Base-by-base conservation (phyloP, 2,113 vertebrate genomes). In the Plestiodon gilberti region DNA sequence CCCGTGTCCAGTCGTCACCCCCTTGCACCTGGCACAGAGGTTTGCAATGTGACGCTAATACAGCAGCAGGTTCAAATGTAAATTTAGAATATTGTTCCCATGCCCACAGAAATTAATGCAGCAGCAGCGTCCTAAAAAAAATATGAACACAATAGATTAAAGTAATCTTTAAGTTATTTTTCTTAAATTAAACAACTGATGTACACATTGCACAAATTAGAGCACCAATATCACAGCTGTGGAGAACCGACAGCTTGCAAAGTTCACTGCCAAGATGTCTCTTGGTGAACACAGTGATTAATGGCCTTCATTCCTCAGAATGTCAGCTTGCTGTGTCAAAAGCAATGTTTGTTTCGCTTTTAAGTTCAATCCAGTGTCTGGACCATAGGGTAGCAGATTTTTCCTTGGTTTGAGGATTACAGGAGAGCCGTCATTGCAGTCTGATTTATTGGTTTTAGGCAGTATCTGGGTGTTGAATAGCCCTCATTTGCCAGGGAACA, bases 381-480 rank as follows among this genome's bases (percentile, higher is more conserved):
- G 82, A 84, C 85, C 75, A 73, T 89, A 83, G 92, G 35, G 35
- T 92, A 78, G 90, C 78, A 77, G 18, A 2, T 14, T 74, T 55
- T 85, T 79, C 85, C 91, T 55, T 61, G 89, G 79, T 89, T 62
- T 0, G 76, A 79, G 76, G 38, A 88, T 96, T 94, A 96, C 92
- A 95, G 85, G 69, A 95, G 95, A 81, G 96, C 95, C 33, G 95
- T 97, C 95, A 94, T 80, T 82, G 95, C 96, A 85, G 94, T 94
- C 84, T 94, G 92, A 81, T 87, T 93, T 20, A 95, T 93, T 55
- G 96, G 94, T 48, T 94, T 94, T 3, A 97, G 93, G 61, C 96
- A 96, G 95, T 98, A 97, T 57, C 96, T 91, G 40, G 97, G 97
- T 0, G 96, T 95, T 1, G 94, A 97, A 88, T 97, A 98, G 28